These are phyloP conservation scores for Steinernema khuongi DNA, from an alignment of 1,140 invertebrate genomes.

Conservation along the genomic window DNA sequence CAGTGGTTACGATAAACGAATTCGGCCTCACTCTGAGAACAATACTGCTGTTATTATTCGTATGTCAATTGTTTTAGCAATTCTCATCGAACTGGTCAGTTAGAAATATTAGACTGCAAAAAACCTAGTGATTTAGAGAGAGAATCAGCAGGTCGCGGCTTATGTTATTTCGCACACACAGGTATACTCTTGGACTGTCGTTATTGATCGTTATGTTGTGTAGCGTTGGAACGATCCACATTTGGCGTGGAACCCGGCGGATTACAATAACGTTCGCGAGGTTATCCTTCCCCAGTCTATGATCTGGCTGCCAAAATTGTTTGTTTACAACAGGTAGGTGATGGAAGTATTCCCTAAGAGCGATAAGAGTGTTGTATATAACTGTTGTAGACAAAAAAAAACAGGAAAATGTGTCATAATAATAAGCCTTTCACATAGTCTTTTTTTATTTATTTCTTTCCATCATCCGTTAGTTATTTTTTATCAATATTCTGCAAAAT, in stretches of 20 bases:
- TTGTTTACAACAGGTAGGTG: constrained; percentile 42
- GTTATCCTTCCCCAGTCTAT: constrained; percentile 42
- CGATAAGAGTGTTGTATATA: not conserved
- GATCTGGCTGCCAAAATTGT: constrained; percentile 46
- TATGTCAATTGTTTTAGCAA: constrained; percentile 50
- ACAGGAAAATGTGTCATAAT: not conserved
- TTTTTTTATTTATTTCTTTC: too few relatives aligned
- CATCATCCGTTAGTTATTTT: too few relatives aligned
- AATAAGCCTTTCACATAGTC: too few relatives aligned
- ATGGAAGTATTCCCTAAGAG: not conserved
- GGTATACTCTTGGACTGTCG: not conserved
- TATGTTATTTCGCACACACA: constrained; percentile 45
- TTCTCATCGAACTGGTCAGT: constrained; percentile 46
- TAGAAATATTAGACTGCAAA: not conserved
- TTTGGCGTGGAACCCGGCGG: constrained; percentile 34
- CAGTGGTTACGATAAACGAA: constrained; percentile 43
- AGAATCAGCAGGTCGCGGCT: constrained; percentile 48
- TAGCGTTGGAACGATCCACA: constrained; percentile 43
- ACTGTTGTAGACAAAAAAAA: not conserved
- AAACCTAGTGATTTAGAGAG: constrained; percentile 30
- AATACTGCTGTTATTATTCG: constrained; percentile 38
- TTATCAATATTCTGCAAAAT: too few relatives aligned
- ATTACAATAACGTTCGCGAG: constrained; percentile 34
- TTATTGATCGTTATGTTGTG: constrained; percentile 3
- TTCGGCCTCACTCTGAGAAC: constrained; percentile 43